These are phyloP conservation scores for Lordiphosa collinella DNA, from an alignment of 1,140 invertebrate species.

Conservation along the genomic window DNA sequence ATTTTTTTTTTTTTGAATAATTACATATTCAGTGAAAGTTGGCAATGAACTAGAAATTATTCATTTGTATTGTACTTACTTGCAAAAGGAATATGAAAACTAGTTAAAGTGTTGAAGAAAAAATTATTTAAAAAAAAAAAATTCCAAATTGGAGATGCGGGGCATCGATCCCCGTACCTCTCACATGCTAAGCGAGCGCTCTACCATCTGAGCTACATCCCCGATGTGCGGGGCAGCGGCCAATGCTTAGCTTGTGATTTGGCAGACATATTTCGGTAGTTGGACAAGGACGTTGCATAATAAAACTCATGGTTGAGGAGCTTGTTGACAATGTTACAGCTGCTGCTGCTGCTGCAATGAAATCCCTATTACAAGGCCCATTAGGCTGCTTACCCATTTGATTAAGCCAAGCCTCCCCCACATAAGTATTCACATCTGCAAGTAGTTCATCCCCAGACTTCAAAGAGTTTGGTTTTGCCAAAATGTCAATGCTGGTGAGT, in stretches of 20 bases:
- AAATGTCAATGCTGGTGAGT: conserved; percentile 23
- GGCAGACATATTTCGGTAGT: too few species aligned
- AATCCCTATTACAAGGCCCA: conserved; percentile 31
- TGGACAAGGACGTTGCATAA: too few species aligned
- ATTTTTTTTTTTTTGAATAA: background rate
- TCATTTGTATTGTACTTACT: too few species aligned
- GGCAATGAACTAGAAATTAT: too few species aligned
- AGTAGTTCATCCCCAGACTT: conserved; percentile 23
- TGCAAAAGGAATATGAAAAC: background rate
- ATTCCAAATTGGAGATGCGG: conserved; percentile 81
- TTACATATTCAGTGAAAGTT: background rate
- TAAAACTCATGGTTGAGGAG: too few species aligned
- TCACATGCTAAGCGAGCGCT: conserved; percentile 92
- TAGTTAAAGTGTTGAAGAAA: background rate
- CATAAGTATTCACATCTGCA: background rate
- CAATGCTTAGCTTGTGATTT: background rate
- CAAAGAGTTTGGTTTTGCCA: conserved; percentile 17
- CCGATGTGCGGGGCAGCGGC: conserved; percentile 11
- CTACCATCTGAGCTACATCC: conserved; percentile 89
- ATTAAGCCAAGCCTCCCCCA: background rate
- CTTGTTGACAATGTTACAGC: too few species aligned
- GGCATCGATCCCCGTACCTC: conserved; percentile 90
- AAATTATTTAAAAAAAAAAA: background rate
- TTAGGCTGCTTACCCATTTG: conserved; percentile 22
- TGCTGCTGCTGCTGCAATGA: too few species aligned